Evolutionary conservation across 2,888 invertebrate genomes (phyloP).

Genomic region (Chymomyza caudatula): DNA sequence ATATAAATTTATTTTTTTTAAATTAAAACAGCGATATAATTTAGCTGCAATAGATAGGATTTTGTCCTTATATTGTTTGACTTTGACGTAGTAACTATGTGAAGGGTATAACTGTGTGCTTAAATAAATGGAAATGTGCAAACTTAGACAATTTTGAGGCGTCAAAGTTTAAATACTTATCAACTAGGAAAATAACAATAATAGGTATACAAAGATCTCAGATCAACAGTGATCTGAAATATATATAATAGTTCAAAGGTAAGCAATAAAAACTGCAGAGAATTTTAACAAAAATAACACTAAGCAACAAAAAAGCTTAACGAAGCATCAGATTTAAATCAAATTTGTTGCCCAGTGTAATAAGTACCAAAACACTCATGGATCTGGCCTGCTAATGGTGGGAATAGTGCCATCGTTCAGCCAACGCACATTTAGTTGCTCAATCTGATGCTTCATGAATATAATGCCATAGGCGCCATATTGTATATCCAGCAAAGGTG

Average conservation of each 20-base stretch:
- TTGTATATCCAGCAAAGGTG: slow-evolving; percentile 71
- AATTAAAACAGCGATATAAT: too few species aligned
- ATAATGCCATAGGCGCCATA: slow-evolving; percentile 74
- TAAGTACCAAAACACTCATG: neutral
- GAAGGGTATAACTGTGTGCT: too few species aligned
- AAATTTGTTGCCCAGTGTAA: too few species aligned
- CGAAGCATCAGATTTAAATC: too few species aligned
- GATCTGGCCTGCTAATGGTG: slow-evolving; percentile 54
- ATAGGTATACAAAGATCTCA: neutral
- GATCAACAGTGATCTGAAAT: neutral
- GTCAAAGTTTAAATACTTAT: neutral
- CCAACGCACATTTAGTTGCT: slow-evolving; percentile 73
- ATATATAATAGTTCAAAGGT: neutral
- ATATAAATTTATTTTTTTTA: too few species aligned
- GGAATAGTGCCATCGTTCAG: slow-evolving; percentile 75
- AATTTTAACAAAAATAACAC: too few species aligned
- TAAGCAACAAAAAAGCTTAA: too few species aligned
- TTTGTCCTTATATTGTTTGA: too few species aligned
- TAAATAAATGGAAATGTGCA: too few species aligned
- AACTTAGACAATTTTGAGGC: neutral
- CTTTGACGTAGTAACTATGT: too few species aligned
- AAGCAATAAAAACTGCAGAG: neutral
- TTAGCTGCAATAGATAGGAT: too few species aligned
- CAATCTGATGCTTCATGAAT: slow-evolving; percentile 75
- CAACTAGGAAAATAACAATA: neutral